Evolutionary conservation across 2,888 invertebrate genomes (phyloP), one percentile per base, ranked within the genome.

Genomic region (Tetranychus piercei): DNA sequence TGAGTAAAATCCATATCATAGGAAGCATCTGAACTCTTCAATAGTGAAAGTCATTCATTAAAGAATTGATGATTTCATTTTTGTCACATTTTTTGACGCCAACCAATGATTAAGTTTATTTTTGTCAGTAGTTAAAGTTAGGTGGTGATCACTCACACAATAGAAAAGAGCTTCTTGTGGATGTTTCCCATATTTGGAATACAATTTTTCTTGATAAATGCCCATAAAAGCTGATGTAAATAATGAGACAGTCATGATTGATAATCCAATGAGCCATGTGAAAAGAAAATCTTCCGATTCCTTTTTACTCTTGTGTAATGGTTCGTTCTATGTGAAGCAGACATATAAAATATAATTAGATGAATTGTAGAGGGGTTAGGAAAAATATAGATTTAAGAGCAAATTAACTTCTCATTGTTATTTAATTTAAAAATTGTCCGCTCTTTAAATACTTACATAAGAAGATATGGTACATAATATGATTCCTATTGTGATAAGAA

Each of bases 191-290:
- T 73, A 79, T 70, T 77, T 87, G 44, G 86, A 84, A 81, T 92
- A 92, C 5, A 95, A 82, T 0, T 88, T 88, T 84, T 96, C 95
- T 82, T 96, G 96, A 83, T 91, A 94, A 76, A 93, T 89, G 1
- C 96, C 96, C 93, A 96, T 92, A 79, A 92, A 86, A 0, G 97
- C 94, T 0, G 96, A 95, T 75, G 95, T 86, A 79, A 97, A 89
- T 74, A 99, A 84, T 0, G 95, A 94, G 75, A 91, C 86, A 0
- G 92, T 90, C 70, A 99, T 83, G 78, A 97, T 87, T 0, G 85
- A 83, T 73, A 96, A 91, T 4, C 95, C 86, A 80, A 80, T 44
- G 15, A 64, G 55, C 77, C 71, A 76, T 18, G 67, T 72, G 43
- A 64, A 70, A 2, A 22, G 23, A 64, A 20, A 44, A 75, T 75